These are phyloP conservation scores for Lasioglossum vierecki DNA, from an alignment of 2,888 invertebrate genomes.

Conservation along the genomic window DNA sequence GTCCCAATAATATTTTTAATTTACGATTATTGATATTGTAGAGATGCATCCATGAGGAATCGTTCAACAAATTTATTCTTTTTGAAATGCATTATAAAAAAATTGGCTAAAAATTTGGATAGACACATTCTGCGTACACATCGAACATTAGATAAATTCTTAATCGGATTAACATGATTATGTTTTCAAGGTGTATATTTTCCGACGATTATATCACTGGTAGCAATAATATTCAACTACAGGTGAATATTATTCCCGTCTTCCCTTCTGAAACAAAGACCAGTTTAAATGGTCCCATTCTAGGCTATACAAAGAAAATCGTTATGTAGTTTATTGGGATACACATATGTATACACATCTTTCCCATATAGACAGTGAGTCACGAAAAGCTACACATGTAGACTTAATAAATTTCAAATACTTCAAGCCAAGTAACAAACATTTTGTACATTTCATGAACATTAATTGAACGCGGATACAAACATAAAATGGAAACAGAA, in stretches of 20 bases:
- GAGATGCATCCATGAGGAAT: background rate
- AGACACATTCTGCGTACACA: background rate
- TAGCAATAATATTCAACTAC: background rate
- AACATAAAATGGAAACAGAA: background rate
- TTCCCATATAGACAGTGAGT: background rate
- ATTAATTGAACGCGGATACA: background rate
- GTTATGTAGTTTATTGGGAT: slow-evolving; percentile 7
- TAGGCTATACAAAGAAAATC: background rate
- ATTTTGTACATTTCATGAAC: background rate
- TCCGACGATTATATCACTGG: background rate
- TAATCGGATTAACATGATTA: slow-evolving; percentile 3
- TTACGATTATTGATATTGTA: background rate
- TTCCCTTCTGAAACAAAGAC: slow-evolving; percentile 18
- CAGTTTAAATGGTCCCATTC: slow-evolving; percentile 36
- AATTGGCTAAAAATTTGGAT: background rate
- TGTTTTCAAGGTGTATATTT: background rate
- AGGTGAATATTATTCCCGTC: background rate
- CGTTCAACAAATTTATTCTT: background rate
- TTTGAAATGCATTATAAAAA: background rate
- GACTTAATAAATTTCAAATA: slow-evolving; percentile 3
- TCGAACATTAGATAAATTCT: background rate
- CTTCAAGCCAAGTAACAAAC: background rate
- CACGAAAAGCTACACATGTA: background rate
- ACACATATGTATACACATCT: background rate
- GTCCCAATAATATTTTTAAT: background rate